Evolutionary conservation across 2,113 vertebrate species (phyloP), one percentile per base, ranked within the genome.

Genomic region (Ceuthmochares aereus): DNA sequence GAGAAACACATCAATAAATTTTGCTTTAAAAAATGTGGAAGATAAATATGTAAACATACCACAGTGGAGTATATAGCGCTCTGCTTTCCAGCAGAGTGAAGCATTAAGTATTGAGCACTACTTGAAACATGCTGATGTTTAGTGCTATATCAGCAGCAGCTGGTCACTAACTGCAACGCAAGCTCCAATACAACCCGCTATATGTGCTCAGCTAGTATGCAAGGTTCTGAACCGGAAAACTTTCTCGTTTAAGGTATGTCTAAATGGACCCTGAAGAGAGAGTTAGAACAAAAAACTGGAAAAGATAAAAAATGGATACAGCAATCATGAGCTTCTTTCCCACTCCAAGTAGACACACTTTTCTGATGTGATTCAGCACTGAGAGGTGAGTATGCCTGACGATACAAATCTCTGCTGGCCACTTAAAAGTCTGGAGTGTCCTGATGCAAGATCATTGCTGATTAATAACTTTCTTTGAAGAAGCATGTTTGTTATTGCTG

Each of bases 31-130:
- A 92, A 92, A 86, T n/a, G 30, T 51, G 29, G 43, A 79, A 85
- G 63, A 87, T 47, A 96, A 93, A 93, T 82, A 91, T 51, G 26
- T 93, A 77, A 63, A 36, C n/a, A 64, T 29, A 52, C 47, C 69
- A 9, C 42, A 77, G 14, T 52, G 34, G 9, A 14, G 16, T 22
- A 37, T 2, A 54, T 21, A 84, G n/a, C 16, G 32, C 22, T 21
- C 8, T 52, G 54, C 27, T 79, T 89, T 85, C n/a, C 49, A 66
- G 40, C 23, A 62, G 60, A 78, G 60, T 52, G 49, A 69, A 86
- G 36, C 37, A 36, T 32, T 84, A 73, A 32, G 26, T 66, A 73
- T 11, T 0, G 15, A 81, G 47, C 3, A 0, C 21, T 80, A 83
- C 75, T 36, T 86, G 83, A 94, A 90, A 78, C 32, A 59, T 60